phyloP scores from a whole-genome alignment of 2,888 invertebrate genomes.

The Merodon equestris region DNA sequence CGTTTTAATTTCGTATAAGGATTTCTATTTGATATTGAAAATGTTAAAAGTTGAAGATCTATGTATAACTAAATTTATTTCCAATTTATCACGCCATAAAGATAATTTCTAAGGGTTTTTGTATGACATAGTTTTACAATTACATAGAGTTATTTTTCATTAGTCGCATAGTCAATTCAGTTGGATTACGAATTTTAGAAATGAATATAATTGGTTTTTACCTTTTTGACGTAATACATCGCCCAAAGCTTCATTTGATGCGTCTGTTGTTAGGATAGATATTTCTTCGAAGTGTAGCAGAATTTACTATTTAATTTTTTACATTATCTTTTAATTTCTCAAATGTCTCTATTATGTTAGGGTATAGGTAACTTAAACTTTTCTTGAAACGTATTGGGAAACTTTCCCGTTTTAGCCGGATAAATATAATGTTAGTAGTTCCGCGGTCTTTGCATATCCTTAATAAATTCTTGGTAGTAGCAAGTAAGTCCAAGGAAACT shows the following conservation, averaged over 20 bases:
- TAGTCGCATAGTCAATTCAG: background rate
- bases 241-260: background rate
- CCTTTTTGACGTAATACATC: background rate
- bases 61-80: background rate
- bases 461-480: too few relatives aligned
- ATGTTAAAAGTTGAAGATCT: background rate
- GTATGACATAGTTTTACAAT: background rate
- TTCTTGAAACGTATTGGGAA: background rate
- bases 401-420: background rate
- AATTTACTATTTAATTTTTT: background rate
- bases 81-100: background rate
- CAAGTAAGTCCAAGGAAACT: too few relatives aligned
- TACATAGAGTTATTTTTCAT: background rate
- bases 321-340: background rate
- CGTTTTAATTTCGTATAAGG: background rate
- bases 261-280: too few relatives aligned
- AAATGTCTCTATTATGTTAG: background rate
- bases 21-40: background rate
- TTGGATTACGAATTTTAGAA: too few relatives aligned
- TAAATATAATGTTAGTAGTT: too few relatives aligned
- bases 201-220: background rate
- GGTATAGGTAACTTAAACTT: background rate
- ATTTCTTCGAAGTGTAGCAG: background rate
- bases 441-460: too few relatives aligned
- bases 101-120: background rate